These are phyloP conservation scores for Ammodytes dubius DNA, from an alignment of 2,113 vertebrate species.

Conservation along the genomic window DNA sequence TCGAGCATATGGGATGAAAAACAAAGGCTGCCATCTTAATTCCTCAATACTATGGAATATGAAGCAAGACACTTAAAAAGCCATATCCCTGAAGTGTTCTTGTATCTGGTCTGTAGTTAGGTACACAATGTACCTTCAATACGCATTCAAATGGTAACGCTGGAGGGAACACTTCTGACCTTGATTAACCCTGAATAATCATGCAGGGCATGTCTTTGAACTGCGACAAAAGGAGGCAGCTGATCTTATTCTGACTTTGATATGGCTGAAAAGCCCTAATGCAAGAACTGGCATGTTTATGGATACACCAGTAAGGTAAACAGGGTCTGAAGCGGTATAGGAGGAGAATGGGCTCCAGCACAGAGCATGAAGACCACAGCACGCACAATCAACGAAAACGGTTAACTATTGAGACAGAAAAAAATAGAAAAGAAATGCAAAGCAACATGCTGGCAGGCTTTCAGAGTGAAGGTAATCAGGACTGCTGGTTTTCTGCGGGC, in stretches of 20 bases:
- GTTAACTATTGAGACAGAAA: slow-evolving; percentile 48
- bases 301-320: slow-evolving; percentile 34
- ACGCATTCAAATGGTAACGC: slow-evolving; percentile 43
- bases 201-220: slow-evolving; percentile 71
- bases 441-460: slow-evolving; percentile 52
- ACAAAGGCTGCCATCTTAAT: slow-evolving; percentile 18
- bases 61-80: slow-evolving; percentile 29
- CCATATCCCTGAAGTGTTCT: slow-evolving; percentile 13
- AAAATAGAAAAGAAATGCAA: slow-evolving; percentile 30
- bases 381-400: slow-evolving; percentile 49
- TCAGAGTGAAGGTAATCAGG: slow-evolving; percentile 57
- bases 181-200: slow-evolving; percentile 76
- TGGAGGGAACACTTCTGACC: slow-evolving; percentile 67
- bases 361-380: slow-evolving; percentile 42
- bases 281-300: slow-evolving; percentile 19
- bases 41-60: slow-evolving; percentile 18
- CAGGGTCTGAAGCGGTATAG: not conserved
- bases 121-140: slow-evolving; percentile 68
- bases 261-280: slow-evolving; percentile 42
- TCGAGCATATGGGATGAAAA: slow-evolving; percentile 10
- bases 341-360: slow-evolving; percentile 27
- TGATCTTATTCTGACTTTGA: slow-evolving; percentile 42
- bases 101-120: slow-evolving; percentile 34
- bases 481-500: slow-evolving; percentile 43
- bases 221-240: slow-evolving; percentile 70